Conservation (phyloP, 92 coral and sea anemone species). For the Pocillopora grandis region DNA sequence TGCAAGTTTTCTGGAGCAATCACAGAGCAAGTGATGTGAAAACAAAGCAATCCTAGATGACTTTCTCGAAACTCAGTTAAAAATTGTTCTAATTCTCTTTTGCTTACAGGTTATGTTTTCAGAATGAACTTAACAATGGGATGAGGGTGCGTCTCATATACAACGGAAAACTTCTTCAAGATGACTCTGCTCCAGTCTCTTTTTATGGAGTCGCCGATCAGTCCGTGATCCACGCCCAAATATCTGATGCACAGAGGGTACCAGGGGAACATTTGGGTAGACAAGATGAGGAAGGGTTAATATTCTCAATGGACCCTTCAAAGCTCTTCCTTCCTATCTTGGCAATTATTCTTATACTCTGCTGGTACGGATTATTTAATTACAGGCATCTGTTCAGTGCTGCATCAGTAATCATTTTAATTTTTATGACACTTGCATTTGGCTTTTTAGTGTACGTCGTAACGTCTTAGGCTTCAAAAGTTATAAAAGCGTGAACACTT, state of each 20-base stretch:
- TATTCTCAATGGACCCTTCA: slow-evolving; percentile 54
- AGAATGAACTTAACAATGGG: slow-evolving; percentile 76
- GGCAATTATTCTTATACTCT: slow-evolving; percentile 64
- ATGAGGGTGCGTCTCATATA: slow-evolving; percentile 81
- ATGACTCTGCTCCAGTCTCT: slow-evolving; percentile 69
- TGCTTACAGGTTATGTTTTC: slow-evolving; percentile 74
- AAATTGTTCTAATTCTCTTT: background rate
- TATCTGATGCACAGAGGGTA: slow-evolving; percentile 57
- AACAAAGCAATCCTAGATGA: no score
- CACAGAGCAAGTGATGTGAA: no score
- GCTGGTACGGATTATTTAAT: slow-evolving; percentile 89
- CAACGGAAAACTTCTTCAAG: slow-evolving; percentile 83
- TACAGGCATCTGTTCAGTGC: slow-evolving; percentile 83
- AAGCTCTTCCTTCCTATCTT: slow-evolving; percentile 84
- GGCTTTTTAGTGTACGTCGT: slow-evolving; percentile 75
- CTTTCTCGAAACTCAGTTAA: no score
- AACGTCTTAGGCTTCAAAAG: slow-evolving; percentile 28
- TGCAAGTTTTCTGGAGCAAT: no score
- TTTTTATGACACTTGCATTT: slow-evolving; percentile 84
- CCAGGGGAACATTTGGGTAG: slow-evolving; percentile 34
- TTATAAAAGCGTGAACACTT: background rate
- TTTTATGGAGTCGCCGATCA: slow-evolving; percentile 75
- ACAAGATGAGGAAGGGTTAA: slow-evolving; percentile 66
- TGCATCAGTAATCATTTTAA: slow-evolving; percentile 79
- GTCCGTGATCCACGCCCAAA: slow-evolving; percentile 95